These are phyloP conservation scores for Dichetophora obliterata DNA, from an alignment of 2,888 invertebrate species.

Conservation along the genomic window DNA sequence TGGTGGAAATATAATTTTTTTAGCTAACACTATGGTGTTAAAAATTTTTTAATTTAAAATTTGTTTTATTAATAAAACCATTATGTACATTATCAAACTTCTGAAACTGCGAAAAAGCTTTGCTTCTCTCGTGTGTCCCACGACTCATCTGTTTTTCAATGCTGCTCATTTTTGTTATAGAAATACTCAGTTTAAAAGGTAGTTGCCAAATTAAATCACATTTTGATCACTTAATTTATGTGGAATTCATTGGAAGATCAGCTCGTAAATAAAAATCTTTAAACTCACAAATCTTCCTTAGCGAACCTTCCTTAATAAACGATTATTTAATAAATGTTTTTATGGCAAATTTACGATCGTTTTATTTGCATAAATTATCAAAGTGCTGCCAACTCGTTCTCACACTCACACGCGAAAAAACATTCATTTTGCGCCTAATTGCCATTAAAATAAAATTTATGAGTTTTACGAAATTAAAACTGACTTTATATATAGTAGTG, in stretches of 20 bases:
- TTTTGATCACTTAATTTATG: conserved; percentile 19
- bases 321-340: conserved; percentile 47
- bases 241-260: background rate
- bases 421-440: conserved; percentile 61
- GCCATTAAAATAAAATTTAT: conserved; percentile 65
- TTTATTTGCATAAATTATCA: conserved; percentile 66
- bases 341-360: conserved; percentile 65
- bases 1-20: no score
- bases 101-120: no score
- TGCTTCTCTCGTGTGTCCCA: no score
- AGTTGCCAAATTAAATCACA: background rate
- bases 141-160: no score
- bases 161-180: no score
- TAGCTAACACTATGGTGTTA: no score
- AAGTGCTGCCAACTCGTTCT: conserved; percentile 54
- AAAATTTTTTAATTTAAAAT: no score
- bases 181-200: no score
- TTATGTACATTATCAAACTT: no score
- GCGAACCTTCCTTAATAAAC: conserved; percentile 40
- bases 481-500: background rate
- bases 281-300: background rate
- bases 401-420: conserved; percentile 45
- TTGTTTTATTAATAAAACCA: no score
- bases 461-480: conserved; percentile 38
- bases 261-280: conserved; percentile 19